Conservation (phyloP, 1,140 invertebrate genomes). For the Cotesia chilonis region DNA sequence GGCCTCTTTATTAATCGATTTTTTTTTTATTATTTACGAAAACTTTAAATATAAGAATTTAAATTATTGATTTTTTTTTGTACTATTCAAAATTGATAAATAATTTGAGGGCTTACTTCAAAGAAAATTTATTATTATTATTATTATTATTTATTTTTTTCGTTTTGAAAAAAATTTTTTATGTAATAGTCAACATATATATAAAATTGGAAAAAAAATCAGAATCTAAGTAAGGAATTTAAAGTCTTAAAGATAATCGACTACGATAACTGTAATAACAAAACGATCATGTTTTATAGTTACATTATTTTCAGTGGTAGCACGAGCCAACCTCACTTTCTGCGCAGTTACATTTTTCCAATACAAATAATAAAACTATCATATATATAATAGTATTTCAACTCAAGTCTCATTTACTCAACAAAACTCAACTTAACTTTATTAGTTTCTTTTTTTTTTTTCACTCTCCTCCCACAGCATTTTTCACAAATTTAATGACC, state of each 20-base stretch:
- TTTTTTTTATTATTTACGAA: too few species aligned
- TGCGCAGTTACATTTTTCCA: slow-evolving; percentile 19
- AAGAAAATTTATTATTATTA: too few species aligned
- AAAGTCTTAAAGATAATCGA: slow-evolving; percentile 30
- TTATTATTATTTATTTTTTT: too few species aligned
- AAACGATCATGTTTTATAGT: slow-evolving; percentile 22
- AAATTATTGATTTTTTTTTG: too few species aligned
- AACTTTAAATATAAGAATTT: too few species aligned
- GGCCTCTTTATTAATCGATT: slow-evolving; percentile 55
- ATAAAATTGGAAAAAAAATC: not conserved
- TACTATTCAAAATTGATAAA: slow-evolving; percentile 33
- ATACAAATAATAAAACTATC: slow-evolving; percentile 4
- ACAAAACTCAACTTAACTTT: not conserved
- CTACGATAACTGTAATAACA: slow-evolving; percentile 25
- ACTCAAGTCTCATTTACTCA: not conserved
- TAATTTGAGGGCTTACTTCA: slow-evolving; percentile 42
- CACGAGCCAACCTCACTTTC: slow-evolving; percentile 29
- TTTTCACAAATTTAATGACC: slow-evolving; percentile 32
- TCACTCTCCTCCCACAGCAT: slow-evolving; percentile 12
- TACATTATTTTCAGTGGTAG: not conserved
- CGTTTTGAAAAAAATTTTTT: too few species aligned
- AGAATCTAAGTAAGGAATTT: not conserved
- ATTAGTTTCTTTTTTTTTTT: slow-evolving; percentile 19
- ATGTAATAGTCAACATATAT: not conserved
- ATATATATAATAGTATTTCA: slow-evolving; percentile 3